Base-by-base conservation (phyloP, 2,797 vertebrate species). In the Poecilia gillii region DNA sequence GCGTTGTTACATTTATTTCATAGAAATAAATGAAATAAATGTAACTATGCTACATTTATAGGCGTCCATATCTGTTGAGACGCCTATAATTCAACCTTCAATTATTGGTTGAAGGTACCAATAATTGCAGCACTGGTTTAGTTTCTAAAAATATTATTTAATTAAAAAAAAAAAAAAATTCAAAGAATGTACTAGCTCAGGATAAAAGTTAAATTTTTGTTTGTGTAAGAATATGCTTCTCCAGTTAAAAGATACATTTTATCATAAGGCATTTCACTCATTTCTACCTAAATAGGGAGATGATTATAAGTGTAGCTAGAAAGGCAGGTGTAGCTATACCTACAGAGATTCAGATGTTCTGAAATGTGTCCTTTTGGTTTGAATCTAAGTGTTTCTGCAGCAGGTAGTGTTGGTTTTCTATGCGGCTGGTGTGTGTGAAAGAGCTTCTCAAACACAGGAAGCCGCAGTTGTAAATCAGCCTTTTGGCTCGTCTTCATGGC, bases 391-490 rank as follows among this genome's bases (percentile, higher is more conserved):
- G 49, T 73, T 80, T 83, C 73, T 73, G 73, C 75, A 79, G 82
- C 87, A 90, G 91, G 88, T 90, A 90, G 81, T 92, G 79, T 89
- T 43, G 68, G 73, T 88, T 92, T 91, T 82, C 90, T 93, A 89
- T 91, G 87, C 85, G 90, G 87, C 83, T 81, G 77, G 87, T 82
- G 77, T 81, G 51, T 88, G 87, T 90, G 91, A 89, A 93, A 92
- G 89, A 85, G 14, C 62, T 88, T 74, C 88, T 94, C 92, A 95
- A 94, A 96, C 91, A 93, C 85, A 87, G 91, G 90, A 90, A 89
- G 89, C 91, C 86, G 68, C 79, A 70, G 81, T 90, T 90, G 49
- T 95, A 91, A 95, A 95, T 96, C 94, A 95, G 76, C 77, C 73
- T 53, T 87, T 88, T 92, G 89, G 89, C 91, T 79, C 83, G 82